Evolutionary conservation across 2,888 invertebrate genomes (phyloP).

Genomic region (Teleogryllus oceanicus): DNA sequence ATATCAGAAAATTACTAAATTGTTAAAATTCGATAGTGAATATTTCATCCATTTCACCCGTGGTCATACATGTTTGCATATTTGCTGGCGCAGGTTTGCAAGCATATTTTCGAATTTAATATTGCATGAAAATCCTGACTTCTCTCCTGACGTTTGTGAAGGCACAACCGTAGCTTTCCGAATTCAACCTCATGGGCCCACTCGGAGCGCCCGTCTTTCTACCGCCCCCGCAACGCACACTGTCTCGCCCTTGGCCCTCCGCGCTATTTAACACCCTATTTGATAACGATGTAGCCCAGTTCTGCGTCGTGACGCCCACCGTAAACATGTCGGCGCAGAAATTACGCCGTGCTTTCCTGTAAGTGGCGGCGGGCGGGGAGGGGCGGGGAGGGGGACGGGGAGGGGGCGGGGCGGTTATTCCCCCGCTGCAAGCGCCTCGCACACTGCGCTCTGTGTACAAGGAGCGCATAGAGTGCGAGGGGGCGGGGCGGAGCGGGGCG

Average conservation of each 20-base stretch:
- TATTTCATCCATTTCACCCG: too few relatives aligned
- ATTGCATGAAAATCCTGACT: too few relatives aligned
- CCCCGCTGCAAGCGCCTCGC: neutral
- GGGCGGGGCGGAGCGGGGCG: neutral
- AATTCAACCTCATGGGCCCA: too few relatives aligned
- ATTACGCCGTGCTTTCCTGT: conserved; percentile 6
- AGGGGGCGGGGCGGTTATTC: neutral
- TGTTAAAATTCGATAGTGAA: too few relatives aligned
- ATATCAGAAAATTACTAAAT: too few relatives aligned
- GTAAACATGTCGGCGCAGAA: neutral
- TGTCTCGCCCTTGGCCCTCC: neutral
- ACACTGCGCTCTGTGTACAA: neutral
- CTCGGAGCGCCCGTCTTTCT: too few relatives aligned
- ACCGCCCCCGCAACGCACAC: neutral
- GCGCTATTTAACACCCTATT: conserved; percentile 1
- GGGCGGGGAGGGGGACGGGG: neutral
- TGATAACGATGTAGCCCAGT: conserved; percentile 9
- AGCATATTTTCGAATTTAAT: too few relatives aligned
- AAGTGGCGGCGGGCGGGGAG: neutral
- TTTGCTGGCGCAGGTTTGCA: too few relatives aligned
- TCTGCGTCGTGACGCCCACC: neutral
- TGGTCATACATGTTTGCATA: too few relatives aligned
- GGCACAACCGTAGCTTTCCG: too few relatives aligned
- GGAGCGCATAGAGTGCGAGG: neutral
- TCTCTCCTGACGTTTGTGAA: too few relatives aligned